Conservation (phyloP, 2,113 vertebrate genomes). For the Chamaea fasciata region DNA sequence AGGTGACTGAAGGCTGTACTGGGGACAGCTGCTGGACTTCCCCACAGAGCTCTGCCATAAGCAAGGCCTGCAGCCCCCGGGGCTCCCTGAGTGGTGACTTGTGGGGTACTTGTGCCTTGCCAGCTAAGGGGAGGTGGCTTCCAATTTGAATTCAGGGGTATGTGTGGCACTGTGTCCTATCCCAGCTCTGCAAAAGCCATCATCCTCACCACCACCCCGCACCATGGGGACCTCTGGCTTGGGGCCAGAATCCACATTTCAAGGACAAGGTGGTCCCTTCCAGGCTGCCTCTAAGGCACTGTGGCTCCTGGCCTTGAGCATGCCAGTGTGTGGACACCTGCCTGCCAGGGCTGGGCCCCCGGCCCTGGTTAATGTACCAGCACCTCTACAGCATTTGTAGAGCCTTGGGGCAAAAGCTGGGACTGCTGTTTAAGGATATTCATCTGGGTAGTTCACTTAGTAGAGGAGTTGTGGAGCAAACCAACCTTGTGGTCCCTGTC, state of each 20-base stretch:
- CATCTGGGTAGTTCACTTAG: neutral
- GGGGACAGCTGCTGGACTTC: neutral
- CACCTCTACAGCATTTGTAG: neutral
- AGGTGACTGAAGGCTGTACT: neutral
- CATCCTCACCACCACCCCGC: neutral
- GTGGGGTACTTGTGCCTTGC: neutral
- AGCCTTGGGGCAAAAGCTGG: neutral
- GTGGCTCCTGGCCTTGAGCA: neutral
- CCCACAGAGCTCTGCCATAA: neutral
- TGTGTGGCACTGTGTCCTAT: fast-evolving
- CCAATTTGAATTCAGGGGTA: neutral
- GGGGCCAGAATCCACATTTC: neutral
- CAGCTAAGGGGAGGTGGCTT: fast-evolving
- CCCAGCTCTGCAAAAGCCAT: neutral
- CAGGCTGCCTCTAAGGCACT: neutral
- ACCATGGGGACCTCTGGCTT: neutral
- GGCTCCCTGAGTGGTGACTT: fast-evolving
- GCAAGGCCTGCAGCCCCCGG: fast-evolving
- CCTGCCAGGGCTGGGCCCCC: neutral
- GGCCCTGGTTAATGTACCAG: no score
- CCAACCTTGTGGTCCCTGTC: neutral
- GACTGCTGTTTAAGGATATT: neutral
- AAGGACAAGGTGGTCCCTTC: neutral
- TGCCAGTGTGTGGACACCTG: neutral
- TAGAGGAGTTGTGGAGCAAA: neutral